Evolutionary conservation across 2,797 vertebrate genomes (phyloP).

Genomic region (Rhyacichthys aspro): DNA sequence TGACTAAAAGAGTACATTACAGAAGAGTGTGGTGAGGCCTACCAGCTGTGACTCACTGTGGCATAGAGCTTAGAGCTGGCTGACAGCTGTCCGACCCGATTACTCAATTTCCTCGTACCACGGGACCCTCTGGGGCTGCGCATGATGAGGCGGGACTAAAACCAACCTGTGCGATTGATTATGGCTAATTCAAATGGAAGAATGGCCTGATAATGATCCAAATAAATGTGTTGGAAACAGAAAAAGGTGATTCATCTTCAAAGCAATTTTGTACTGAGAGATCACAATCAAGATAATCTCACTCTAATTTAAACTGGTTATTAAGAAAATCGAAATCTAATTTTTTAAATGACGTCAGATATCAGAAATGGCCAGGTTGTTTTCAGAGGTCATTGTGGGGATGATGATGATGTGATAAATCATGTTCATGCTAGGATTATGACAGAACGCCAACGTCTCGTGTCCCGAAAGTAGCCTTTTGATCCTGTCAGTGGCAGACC

Average conservation of each 20-base stretch:
- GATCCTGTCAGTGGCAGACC: slow-evolving; percentile 17
- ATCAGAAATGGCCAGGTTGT: background rate
- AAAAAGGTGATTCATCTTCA: background rate
- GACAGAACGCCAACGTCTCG: slow-evolving; percentile 9
- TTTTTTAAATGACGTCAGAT: background rate
- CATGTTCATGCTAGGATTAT: slow-evolving; percentile 3
- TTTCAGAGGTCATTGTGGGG: background rate
- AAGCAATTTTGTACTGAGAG: background rate
- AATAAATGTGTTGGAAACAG: background rate
- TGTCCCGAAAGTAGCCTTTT: slow-evolving; percentile 20
- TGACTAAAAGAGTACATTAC: slow-evolving; percentile 40
- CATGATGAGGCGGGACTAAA: no score
- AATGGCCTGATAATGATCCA: background rate
- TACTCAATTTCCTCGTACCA: slow-evolving; percentile 8
- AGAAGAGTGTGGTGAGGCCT: slow-evolving; percentile 21
- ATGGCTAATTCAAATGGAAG: background rate
- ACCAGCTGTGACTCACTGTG: slow-evolving; percentile 38
- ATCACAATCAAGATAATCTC: background rate
- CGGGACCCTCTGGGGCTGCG: background rate
- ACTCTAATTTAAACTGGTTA: background rate
- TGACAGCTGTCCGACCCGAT: slow-evolving; percentile 20
- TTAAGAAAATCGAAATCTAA: background rate
- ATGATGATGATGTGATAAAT: background rate
- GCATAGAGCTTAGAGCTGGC: slow-evolving; percentile 9
- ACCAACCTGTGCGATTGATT: background rate